Conservation (phyloP, 2,888 invertebrate species). For the Lasioglossum oenotherae region DNA sequence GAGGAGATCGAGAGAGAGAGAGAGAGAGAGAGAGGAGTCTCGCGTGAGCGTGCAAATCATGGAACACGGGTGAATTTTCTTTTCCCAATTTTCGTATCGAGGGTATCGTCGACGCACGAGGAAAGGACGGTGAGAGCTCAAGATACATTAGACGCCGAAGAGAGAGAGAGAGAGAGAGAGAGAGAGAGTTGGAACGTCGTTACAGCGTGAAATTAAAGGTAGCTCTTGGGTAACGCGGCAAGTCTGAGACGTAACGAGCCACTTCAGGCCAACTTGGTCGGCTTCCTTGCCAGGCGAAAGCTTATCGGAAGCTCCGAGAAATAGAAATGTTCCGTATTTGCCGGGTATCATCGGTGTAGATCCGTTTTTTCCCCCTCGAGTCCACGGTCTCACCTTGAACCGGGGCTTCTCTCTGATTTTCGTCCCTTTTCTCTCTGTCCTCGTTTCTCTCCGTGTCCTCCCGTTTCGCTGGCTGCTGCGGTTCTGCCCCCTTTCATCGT, state of each 20-base stretch:
- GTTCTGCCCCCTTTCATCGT: conserved; percentile 51
- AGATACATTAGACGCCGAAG: not conserved
- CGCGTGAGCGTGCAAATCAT: conserved; percentile 6
- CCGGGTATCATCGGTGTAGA: conserved; percentile 20
- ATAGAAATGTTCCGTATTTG: conserved; percentile 29
- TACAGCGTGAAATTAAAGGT: conserved; percentile 66
- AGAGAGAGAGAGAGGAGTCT: not conserved
- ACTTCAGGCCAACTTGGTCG: conserved; percentile 43
- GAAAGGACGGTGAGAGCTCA: not conserved
- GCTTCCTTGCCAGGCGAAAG: conserved; percentile 39
- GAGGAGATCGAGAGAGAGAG: not conserved
- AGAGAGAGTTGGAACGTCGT: conserved; percentile 39
- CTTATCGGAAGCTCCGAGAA: conserved; percentile 58
- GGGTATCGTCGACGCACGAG: conserved; percentile 4
- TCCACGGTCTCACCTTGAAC: conserved; percentile 9
- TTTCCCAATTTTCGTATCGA: conserved; percentile 21
- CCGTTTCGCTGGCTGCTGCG: not conserved
- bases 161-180: conserved; percentile 1
- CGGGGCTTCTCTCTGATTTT: not conserved
- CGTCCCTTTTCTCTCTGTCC: not conserved
- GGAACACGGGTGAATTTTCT: conserved; percentile 13
- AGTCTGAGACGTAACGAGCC: conserved; percentile 62
- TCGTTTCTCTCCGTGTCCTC: not conserved
- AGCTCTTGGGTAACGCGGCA: conserved; percentile 35
- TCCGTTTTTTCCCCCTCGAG: conserved; percentile 2